A percentile compares a stretch with the other conserved stretches of the same genome.
phyloP scores from a whole-genome alignment of 2,888 invertebrate genomes.

The Leucophora obtusa region DNA sequence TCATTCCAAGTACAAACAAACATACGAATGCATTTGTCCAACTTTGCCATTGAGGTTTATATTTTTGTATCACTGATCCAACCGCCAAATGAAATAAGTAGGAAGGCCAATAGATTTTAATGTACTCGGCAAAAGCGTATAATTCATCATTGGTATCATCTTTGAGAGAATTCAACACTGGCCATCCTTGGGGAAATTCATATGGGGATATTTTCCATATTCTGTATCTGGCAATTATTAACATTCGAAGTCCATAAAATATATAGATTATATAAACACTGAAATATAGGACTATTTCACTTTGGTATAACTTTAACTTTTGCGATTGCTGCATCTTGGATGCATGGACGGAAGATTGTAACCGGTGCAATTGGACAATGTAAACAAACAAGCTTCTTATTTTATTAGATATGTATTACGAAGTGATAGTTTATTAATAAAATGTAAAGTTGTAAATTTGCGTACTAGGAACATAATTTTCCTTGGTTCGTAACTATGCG shows the following conservation, averaged over 20 bases:
- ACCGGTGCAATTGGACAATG: not conserved
- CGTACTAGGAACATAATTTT: no score
- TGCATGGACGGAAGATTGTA: not conserved
- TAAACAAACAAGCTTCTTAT: constrained; percentile 15
- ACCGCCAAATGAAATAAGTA: constrained; percentile 73
- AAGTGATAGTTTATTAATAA: not conserved
- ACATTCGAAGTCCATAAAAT: constrained; percentile 71
- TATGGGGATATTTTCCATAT: constrained; percentile 68
- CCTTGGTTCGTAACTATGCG: no score
- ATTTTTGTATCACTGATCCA: constrained; percentile 65
- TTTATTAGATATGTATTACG: not conserved
- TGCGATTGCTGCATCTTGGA: constrained; percentile 24
- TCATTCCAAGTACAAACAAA: constrained; percentile 68
- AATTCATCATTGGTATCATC: constrained; percentile 77
- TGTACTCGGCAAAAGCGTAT: constrained; percentile 73
- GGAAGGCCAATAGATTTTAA: constrained; percentile 72
- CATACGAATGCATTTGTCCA: constrained; percentile 69
- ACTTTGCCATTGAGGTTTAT: constrained; percentile 66
- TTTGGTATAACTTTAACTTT: constrained; percentile 42
- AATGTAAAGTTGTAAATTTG: no score
- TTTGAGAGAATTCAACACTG: constrained; percentile 70
- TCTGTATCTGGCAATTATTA: constrained; percentile 70
- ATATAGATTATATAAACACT: constrained; percentile 74
- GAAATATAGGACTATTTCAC: constrained; percentile 73
- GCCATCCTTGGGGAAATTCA: constrained; percentile 73